These are phyloP conservation scores for Sebastiscus albofasciatus DNA, from an alignment of 2,797 vertebrate genomes.

Conservation along the genomic window DNA sequence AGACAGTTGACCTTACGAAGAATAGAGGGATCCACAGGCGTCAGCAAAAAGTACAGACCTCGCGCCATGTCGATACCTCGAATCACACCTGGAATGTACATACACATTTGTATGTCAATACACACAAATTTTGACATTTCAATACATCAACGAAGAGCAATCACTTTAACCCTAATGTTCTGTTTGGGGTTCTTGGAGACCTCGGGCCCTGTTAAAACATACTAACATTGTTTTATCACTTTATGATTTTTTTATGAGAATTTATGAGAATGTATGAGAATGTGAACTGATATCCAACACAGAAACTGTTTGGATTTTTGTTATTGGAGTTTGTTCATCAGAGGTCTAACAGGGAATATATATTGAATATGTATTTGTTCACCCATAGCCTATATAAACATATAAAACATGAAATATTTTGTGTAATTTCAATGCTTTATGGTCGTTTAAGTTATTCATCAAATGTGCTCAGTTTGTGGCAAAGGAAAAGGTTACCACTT, in stretches of 20 bases:
- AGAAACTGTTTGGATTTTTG: neutral
- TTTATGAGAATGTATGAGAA: neutral
- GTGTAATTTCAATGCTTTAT: neutral
- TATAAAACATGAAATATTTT: neutral
- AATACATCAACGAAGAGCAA: neutral
- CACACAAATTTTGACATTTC: neutral
- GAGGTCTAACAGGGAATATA: neutral
- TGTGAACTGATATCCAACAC: neutral
- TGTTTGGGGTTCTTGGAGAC: too few species aligned
- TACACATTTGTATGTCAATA: neutral
- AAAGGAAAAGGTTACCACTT: neutral
- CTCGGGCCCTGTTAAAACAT: neutral
- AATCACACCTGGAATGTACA: constrained; percentile 85
- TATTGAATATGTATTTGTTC: neutral
- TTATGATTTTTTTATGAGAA: neutral
- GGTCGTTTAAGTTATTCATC: neutral
- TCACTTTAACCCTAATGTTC: too few species aligned
- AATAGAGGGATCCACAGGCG: constrained; percentile 84
- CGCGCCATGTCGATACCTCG: constrained; percentile 90
- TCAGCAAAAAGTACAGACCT: constrained; percentile 90
- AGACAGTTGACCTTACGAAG: constrained; percentile 92
- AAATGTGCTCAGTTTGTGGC: neutral
- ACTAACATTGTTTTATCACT: neutral
- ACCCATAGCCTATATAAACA: neutral
- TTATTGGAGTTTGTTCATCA: neutral